Percentiles rank a stretch among this genome's conserved stretches.
phyloP scores from a whole-genome alignment of 2,797 vertebrate genomes.

The Novumbra hubbsi region DNA sequence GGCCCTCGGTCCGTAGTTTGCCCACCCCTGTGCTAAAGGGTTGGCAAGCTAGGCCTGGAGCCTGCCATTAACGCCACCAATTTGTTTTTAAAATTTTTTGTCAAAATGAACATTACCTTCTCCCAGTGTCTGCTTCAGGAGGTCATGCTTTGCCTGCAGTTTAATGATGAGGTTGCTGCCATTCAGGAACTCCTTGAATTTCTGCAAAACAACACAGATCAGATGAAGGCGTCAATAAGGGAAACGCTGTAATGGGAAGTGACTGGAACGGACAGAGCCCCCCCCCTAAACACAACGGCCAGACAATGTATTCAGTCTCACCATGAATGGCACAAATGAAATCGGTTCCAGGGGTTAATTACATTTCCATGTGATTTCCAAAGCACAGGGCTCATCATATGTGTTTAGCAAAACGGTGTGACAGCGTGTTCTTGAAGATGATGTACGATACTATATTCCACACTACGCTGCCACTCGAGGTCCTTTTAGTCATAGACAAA shows the following conservation, averaged over 20 bases:
- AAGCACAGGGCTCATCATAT: slow-evolving; percentile 10
- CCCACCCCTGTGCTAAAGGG: no score
- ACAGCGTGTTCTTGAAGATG: slow-evolving; percentile 24
- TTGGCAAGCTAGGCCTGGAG: neutral
- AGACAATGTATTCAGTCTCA: slow-evolving; percentile 20
- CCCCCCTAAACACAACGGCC: neutral
- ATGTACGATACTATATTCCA: neutral
- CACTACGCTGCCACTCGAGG: neutral
- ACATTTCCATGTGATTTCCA: slow-evolving; percentile 23
- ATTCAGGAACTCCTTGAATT: slow-evolving; percentile 98
- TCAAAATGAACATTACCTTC: slow-evolving; percentile 79
- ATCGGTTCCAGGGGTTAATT: slow-evolving; percentile 33
- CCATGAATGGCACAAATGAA: slow-evolving; percentile 33
- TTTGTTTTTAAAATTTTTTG: no score
- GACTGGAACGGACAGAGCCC: slow-evolving; percentile 9
- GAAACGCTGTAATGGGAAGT: slow-evolving; percentile 22
- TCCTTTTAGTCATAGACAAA: neutral
- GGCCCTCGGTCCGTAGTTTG: no score
- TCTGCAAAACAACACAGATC: slow-evolving; percentile 68
- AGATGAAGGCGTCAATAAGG: slow-evolving; percentile 34
- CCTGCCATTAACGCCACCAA: neutral
- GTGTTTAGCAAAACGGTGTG: slow-evolving; percentile 2
- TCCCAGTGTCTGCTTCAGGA: slow-evolving; percentile 95
- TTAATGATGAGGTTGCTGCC: slow-evolving; percentile 99
- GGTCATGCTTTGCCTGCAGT: slow-evolving; percentile 97